phyloP scores from a whole-genome alignment of 2,888 invertebrate species.

The Agrotis puta region DNA sequence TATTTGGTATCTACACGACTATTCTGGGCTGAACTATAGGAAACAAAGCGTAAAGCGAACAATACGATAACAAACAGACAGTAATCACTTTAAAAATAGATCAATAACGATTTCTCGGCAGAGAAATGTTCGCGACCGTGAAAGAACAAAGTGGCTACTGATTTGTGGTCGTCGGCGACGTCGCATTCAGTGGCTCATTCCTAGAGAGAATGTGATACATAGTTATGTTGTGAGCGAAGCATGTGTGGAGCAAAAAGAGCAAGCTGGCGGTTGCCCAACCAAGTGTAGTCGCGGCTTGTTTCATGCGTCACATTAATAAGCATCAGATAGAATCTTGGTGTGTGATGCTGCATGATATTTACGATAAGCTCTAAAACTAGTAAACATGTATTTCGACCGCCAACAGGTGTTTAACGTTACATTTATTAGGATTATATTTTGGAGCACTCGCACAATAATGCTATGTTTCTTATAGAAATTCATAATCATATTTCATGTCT shows the following conservation, averaged over 20 bases:
- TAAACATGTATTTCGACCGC: conserved; percentile 65
- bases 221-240: conserved; percentile 67
- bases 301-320: conserved; percentile 88
- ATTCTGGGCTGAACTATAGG: conserved; percentile 51
- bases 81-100: conserved; percentile 82
- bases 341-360: conserved; percentile 71
- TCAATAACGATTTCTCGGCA: conserved; percentile 75
- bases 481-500: no score
- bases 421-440: conserved; percentile 32
- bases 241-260: conserved; percentile 83
- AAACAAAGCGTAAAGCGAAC: conserved; percentile 74
- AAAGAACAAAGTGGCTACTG: conserved; percentile 87
- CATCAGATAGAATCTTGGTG: conserved; percentile 83
- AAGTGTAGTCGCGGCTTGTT: conserved; percentile 84
- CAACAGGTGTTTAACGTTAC: conserved; percentile 67
- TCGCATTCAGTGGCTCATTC: conserved; percentile 82
- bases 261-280: conserved; percentile 86
- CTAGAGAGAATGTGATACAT: conserved; percentile 78
- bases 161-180: conserved; percentile 82
- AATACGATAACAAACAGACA: conserved; percentile 77
- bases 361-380: conserved; percentile 64
- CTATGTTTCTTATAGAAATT: background rate
- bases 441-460: background rate
- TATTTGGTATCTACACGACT: conserved; percentile 58
- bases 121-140: conserved; percentile 80